Conservation (phyloP, 2,797 vertebrate genomes). For the Emydoidea blandingii region DNA sequence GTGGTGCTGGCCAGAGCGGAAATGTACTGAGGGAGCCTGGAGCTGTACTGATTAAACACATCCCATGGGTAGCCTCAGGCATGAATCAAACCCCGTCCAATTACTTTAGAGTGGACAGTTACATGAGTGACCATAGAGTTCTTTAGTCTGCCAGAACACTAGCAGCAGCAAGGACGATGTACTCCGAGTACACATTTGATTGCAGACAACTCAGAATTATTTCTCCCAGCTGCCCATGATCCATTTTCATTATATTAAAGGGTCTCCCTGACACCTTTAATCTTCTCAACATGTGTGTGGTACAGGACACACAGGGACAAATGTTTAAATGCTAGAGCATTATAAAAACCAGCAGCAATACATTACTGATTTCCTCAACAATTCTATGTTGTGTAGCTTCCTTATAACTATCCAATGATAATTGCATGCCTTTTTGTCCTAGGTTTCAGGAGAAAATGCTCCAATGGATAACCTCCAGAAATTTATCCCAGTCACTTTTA, state of each 20-base stretch:
- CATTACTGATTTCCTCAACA: rapidly evolving
- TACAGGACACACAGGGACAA: constrained; percentile 36
- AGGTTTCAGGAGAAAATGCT: constrained; percentile 56
- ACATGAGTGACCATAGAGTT: not conserved
- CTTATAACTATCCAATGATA: not conserved
- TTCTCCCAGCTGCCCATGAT: not conserved
- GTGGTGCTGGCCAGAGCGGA: not conserved
- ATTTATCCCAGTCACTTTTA: constrained; percentile 37
- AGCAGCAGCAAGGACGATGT: rapidly evolving
- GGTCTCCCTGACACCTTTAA: not conserved
- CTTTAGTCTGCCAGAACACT: rapidly evolving
- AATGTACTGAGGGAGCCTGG: not conserved
- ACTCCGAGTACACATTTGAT: too few species aligned
- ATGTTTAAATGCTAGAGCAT: not conserved
- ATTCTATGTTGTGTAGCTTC: constrained; percentile 25
- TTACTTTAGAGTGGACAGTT: not conserved
- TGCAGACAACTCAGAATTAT: not conserved
- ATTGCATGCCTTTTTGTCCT: constrained; percentile 31
- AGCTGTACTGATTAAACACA: not conserved
- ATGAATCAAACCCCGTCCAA: rapidly evolving
- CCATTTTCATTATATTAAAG: not conserved
- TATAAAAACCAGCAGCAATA: not conserved
- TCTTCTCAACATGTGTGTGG: not conserved
- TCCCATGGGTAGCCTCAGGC: rapidly evolving
- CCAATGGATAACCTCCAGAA: constrained; percentile 70